Evolutionary conservation across 2,113 vertebrate species (phyloP).

Genomic region (Pachycephala philippinensis): DNA sequence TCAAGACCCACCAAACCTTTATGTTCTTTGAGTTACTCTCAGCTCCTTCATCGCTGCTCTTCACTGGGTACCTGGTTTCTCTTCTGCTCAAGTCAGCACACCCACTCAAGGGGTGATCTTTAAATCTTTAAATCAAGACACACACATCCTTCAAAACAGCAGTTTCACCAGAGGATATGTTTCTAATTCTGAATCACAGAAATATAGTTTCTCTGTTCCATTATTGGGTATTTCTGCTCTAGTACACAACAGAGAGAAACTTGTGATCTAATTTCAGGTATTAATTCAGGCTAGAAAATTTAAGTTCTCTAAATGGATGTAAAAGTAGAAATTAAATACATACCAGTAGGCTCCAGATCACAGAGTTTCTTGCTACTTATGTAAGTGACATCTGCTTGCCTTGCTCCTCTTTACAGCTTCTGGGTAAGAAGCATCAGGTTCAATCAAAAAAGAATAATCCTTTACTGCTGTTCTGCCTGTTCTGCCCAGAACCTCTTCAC

Average conservation of each 20-base stretch:
- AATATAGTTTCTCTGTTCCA: neutral
- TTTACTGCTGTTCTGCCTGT: neutral
- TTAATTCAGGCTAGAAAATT: neutral
- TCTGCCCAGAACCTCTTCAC: neutral
- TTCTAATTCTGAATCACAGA: neutral
- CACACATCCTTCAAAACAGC: neutral
- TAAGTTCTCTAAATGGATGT: neutral
- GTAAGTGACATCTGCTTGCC: conserved; percentile 7
- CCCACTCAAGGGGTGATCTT: neutral
- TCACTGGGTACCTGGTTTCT: neutral
- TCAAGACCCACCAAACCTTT: neutral
- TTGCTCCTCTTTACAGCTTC: neutral
- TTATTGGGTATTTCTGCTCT: neutral
- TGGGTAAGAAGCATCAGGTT: neutral
- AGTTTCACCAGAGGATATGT: neutral
- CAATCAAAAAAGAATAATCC: neutral
- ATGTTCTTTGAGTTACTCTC: neutral
- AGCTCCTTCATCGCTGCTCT: neutral
- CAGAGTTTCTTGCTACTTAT: neutral
- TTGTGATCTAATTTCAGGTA: neutral
- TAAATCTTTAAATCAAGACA: neutral
- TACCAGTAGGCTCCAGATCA: neutral
- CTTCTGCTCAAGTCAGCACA: neutral
- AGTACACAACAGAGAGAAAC: neutral
- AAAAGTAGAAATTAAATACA: neutral